Evolutionary conservation across 2,113 vertebrate genomes (phyloP), one percentile per base, ranked within the genome.

Genomic region (Upupa epops): DNA sequence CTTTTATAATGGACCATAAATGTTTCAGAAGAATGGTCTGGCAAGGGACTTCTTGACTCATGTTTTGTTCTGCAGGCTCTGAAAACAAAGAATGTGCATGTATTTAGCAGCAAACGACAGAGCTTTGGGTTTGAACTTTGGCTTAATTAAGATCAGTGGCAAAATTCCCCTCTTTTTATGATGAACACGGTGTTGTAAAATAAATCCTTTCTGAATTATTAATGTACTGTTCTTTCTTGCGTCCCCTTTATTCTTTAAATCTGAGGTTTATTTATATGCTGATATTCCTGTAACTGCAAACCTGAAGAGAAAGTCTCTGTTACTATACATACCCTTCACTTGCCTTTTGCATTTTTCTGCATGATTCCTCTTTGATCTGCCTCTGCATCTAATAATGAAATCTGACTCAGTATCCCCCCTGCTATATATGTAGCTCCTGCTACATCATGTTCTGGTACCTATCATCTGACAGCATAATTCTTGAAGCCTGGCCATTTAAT

Each of bases 41-140:
- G 93, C n/a, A 95, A 97, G 58, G 95, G 83, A 84, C 92, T 96
- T 96, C 97, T 97, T 95, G 72, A 93, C 95, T 96, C 96, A 51
- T 94, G 94, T 89, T 86, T 92, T 95, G 93, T 96, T 96, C 91
- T 98, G 92, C 97, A 96, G 69, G 95, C 93, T 97, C 98, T 98
- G 87, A 79, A 88, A 95, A 92, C 92, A 97, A 96, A 92, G 72
- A 95, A 90, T 66, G 88, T 85, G 60, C 65, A 90, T 94, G 54
- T 66, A 74, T 93, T 94, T 88, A 95, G 56, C 79, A 87, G 65
- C 80, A 73, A 94, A 88, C 70, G 73, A 24, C 52, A 49, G 9
- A 63, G 55, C 17, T 89, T 91, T 85, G 73, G 42, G 70, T 17
- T 90, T 93, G 86, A 94, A 93, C 83, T 84, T 70, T 36, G 37